A percentile compares a stretch with the other conserved stretches of the same genome.
These are phyloP conservation scores for Prosapia bicincta DNA, from an alignment of 2,888 invertebrate genomes.

Conservation along the genomic window DNA sequence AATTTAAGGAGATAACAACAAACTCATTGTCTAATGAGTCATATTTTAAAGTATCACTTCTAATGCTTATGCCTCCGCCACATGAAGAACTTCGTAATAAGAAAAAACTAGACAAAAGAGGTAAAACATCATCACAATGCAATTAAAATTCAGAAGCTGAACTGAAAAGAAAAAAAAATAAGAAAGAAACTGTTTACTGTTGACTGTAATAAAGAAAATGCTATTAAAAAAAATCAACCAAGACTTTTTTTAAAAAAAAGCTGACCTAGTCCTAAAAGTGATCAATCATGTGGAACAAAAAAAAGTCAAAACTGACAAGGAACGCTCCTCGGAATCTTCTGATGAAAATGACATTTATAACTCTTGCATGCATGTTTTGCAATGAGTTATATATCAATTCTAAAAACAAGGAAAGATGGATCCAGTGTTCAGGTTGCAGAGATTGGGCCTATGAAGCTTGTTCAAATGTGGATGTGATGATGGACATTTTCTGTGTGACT, in stretches of 20 bases:
- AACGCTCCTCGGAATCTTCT: no score
- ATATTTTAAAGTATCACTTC: neutral
- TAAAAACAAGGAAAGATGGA: neutral
- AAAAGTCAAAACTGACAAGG: neutral
- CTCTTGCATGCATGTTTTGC: neutral
- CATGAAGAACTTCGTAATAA: neutral
- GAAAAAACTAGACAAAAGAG: neutral
- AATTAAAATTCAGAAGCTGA: neutral
- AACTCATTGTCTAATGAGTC: no score
- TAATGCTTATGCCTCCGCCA: neutral
- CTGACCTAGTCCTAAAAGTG: neutral
- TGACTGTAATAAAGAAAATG: neutral
- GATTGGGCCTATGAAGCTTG: neutral
- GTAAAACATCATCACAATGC: neutral
- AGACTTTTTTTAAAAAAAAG: neutral
- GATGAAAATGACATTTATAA: neutral
- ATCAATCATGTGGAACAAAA: neutral
- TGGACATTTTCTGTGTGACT: neutral
- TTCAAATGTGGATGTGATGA: neutral
- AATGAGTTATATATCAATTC: neutral
- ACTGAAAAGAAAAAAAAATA: neutral
- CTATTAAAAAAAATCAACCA: neutral
- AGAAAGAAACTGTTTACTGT: neutral
- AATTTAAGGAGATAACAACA: no score
- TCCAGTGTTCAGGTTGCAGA: neutral